Conservation (phyloP, 2,113 vertebrate species). For the Cranoglanis bouderius region DNA sequence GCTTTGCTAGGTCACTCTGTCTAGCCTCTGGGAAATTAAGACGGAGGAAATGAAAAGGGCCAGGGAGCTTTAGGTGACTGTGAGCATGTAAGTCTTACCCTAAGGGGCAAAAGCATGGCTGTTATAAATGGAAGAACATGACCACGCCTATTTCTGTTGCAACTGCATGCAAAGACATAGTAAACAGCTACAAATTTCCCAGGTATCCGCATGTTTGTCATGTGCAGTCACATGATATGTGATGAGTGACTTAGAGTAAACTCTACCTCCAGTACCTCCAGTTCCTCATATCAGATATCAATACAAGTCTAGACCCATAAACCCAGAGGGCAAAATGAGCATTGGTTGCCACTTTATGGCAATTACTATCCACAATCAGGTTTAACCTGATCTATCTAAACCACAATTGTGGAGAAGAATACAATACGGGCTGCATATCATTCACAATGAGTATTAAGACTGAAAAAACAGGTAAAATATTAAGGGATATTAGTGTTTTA, state of each 20-base stretch:
- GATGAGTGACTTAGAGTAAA: slow-evolving; percentile 11
- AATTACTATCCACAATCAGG: slow-evolving; percentile 6
- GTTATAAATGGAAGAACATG: slow-evolving; percentile 17
- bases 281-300: slow-evolving; percentile 21
- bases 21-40: slow-evolving; percentile 56
- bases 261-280: background rate
- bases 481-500: background rate
- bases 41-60: slow-evolving; percentile 58
- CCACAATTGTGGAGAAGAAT: background rate
- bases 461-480: background rate
- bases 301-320: slow-evolving; percentile 30
- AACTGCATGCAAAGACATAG: slow-evolving; percentile 9
- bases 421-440: background rate
- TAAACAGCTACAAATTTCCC: background rate
- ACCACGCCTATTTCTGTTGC: slow-evolving; percentile 16
- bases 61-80: slow-evolving; percentile 38
- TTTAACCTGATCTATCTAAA: background rate
- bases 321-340: slow-evolving; percentile 18
- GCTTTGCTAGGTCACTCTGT: slow-evolving; percentile 41
- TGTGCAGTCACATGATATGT: slow-evolving; percentile 11
- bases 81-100: slow-evolving; percentile 42
- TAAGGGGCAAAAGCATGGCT: slow-evolving; percentile 37
- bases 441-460: background rate
- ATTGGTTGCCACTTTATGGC: background rate
- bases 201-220: background rate